phyloP scores from a whole-genome alignment of 2,888 invertebrate species.

The Macaria notata region DNA sequence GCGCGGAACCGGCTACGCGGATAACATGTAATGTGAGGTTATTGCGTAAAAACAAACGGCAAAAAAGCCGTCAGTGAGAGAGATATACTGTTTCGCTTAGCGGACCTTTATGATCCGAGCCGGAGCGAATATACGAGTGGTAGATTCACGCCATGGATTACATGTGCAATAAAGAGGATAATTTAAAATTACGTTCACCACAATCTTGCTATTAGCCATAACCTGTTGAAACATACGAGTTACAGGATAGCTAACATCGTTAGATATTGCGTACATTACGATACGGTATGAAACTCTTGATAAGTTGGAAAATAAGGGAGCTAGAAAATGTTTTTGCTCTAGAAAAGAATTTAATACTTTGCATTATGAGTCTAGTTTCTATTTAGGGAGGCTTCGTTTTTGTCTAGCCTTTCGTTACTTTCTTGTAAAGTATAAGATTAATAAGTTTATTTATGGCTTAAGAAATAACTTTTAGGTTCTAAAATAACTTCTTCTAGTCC shows the following conservation, averaged over 20 bases:
- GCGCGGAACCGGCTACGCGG: slow-evolving; percentile 66
- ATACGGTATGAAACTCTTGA: slow-evolving; percentile 8
- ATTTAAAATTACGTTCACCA: slow-evolving; percentile 70
- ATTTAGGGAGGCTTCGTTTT: neutral
- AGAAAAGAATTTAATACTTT: slow-evolving; percentile 1
- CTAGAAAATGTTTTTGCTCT: slow-evolving; percentile 2
- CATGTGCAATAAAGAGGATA: slow-evolving; percentile 70
- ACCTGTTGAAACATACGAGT: slow-evolving; percentile 45
- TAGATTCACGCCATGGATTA: slow-evolving; percentile 69
- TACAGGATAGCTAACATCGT: slow-evolving; percentile 18
- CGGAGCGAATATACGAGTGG: slow-evolving; percentile 63
- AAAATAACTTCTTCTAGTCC: no score
- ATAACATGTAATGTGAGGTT: slow-evolving; percentile 73
- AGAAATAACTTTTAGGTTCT: no score
- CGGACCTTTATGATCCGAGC: slow-evolving; percentile 67
- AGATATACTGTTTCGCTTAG: slow-evolving; percentile 66
- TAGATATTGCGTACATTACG: slow-evolving; percentile 11
- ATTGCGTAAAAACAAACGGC: slow-evolving; percentile 75
- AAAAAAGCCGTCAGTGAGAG: slow-evolving; percentile 65
- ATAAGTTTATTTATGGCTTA: no score
- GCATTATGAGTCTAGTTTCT: no score
- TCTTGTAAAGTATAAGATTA: neutral
- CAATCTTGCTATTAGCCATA: slow-evolving; percentile 64
- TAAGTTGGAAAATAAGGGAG: neutral
- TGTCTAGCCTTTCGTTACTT: neutral